Base-by-base conservation (phyloP, 2,797 vertebrate genomes). In the Anguilla pacifica region DNA sequence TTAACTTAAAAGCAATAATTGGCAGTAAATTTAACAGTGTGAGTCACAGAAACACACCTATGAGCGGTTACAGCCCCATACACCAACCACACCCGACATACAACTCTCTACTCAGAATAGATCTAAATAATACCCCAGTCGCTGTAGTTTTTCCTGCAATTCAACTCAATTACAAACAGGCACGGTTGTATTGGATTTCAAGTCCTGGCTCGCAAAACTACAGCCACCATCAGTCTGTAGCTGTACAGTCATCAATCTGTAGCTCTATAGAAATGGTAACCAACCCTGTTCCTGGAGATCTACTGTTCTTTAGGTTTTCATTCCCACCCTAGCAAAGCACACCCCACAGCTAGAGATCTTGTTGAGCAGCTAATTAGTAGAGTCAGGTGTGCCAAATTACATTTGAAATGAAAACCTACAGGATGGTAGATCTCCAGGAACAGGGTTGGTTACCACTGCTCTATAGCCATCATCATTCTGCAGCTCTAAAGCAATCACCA, bases 51-150 rank as follows among this genome's bases (percentile, higher is more conserved):
- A 79, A 43, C 39, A 79, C 74, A 79, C 35, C 31, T 79, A 79
- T 79, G 39, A 43, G 13, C 7, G 6, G 74, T 79, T 79, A 79
- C 74, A 79, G 35, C 35, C 35, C 74, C 46, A 19, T 43, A 46
- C 74, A 46, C 13, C 39, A 79, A 19, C 74, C 74, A 46, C 74
- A 79, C 74, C 74, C 15, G 10, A 79, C 74, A 79, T 43, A 15
- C n/a, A 77, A 10, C 31, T 77, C 67, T 39, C 13, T 77, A 35
- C 72, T 77, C 72, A 77, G 72, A 77, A 77, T 79, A 43, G 74
- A 79, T 46, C 35, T 79, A 79, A 79, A 79, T 79, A 79, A 79
- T 79, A 79, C 74, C 35, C 35, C 74, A 79, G 74, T 79, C 74
- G 46, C 74, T 79, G 74, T 19, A 19, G 74, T 79, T 79, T 79